Evolutionary conservation across 2,113 vertebrate species (phyloP).

Genomic region (Phalacrocorax brasilianus): DNA sequence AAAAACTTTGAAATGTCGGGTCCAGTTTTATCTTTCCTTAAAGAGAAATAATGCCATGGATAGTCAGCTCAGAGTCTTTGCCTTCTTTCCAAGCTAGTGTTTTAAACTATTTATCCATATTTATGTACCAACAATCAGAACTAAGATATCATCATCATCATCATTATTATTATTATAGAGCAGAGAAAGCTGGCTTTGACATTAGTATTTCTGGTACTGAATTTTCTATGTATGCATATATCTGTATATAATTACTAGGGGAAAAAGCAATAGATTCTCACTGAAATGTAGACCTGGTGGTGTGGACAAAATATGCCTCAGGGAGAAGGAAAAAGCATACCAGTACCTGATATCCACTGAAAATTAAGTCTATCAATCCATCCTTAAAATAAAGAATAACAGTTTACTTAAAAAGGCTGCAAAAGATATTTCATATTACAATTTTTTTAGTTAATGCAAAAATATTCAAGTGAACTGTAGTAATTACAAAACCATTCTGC

Average conservation of each 20-base stretch:
- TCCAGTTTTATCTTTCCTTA: background rate
- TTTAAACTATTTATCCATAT: background rate
- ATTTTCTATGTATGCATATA: background rate
- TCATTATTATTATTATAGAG: background rate
- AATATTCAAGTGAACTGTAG: background rate
- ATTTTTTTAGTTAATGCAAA: background rate
- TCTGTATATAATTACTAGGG: background rate
- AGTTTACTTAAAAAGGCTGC: background rate
- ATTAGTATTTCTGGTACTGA: background rate
- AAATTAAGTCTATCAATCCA: slow-evolving; percentile 53
- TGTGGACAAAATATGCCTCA: background rate
- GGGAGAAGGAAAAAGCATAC: background rate
- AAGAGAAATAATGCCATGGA: background rate
- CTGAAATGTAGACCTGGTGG: background rate
- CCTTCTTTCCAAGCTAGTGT: background rate
- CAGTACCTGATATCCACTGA: slow-evolving; percentile 72
- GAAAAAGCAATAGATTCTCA: background rate
- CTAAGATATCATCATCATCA: background rate
- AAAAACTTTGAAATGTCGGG: background rate
- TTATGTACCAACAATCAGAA: background rate
- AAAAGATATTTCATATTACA: background rate
- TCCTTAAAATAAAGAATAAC: slow-evolving; percentile 57
- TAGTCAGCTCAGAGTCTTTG: background rate
- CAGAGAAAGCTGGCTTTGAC: background rate
- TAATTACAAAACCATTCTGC: background rate